Base-by-base conservation (phyloP, 2,888 invertebrate genomes). In the Meghimatium bilineatum region DNA sequence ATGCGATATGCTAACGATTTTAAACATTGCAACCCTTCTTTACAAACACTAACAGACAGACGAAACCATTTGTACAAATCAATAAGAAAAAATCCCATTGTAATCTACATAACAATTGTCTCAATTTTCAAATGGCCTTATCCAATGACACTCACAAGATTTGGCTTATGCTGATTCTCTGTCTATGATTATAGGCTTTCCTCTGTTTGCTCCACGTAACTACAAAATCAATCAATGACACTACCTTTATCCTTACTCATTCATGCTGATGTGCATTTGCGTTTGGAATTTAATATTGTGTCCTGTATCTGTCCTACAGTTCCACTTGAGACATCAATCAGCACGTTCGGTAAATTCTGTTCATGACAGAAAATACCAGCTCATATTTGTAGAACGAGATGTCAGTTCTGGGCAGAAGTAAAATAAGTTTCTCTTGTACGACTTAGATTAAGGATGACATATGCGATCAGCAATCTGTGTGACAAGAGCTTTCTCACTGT, bases 221-320 rank as follows among this genome's bases (percentile, higher is more conserved):
- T n/a, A 56, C 32, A 36, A 52, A 26, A 75, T 29, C 75, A 75
- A 75, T 75, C 75, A 75, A 75, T 75, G 75, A 14, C 12, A 56
- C 75, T 32, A 6, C 75, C 32, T 26, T 32, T 56, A 32, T 38
- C n/a, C 36, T 60, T 63, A 0, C 63, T 63, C 77, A 36, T 49
- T 77, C 77, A 36, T 1, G 26, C 36, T n/a, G 26, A 63, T 38
- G 63, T 77, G 77, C 77, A 60, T 38, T 77, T 63, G 60, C 63
- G 63, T 77, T 36, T 60, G 77, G 60, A 77, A 63, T 63, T 60
- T 60, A 77, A 63, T 60, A 77, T 36, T 63, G 49, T 63, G 63
- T 60, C n/a, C 14, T 38, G 34, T 34, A 60, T 66, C 67, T 34
- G 44, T n/a, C 60, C 38, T 36, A 20, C 36, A 32, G 74, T n/a